These are phyloP conservation scores for Antrozous pallidus DNA, from an alignment of 2,797 vertebrate genomes.

Conservation along the genomic window DNA sequence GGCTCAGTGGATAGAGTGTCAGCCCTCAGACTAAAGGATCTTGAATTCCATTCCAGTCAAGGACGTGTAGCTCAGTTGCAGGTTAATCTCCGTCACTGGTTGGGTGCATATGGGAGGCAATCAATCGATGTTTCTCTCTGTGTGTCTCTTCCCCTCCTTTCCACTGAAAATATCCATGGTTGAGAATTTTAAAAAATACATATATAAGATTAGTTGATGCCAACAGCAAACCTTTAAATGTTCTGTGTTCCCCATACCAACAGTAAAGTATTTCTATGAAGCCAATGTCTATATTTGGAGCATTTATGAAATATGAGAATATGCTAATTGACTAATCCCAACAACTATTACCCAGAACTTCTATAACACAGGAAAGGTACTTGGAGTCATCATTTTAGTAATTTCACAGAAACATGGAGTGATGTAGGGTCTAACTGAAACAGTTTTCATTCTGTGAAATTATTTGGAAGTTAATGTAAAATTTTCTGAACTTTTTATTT, in stretches of 20 bases:
- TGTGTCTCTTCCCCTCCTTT: no score
- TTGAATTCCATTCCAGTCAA: no score
- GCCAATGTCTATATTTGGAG: background rate
- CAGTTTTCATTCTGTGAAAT: background rate
- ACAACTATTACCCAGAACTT: background rate
- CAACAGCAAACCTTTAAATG: background rate
- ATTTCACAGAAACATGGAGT: background rate
- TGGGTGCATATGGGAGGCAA: no score
- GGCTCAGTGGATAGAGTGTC: no score
- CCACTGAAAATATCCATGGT: no score
- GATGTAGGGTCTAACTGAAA: background rate
- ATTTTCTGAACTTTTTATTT: background rate
- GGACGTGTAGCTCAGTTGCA: no score
- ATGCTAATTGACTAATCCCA: slow-evolving; percentile 16
- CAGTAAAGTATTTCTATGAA: background rate
- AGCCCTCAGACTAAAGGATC: no score
- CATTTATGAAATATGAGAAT: background rate
- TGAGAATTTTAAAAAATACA: no score
- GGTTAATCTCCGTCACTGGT: no score
- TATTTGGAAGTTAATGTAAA: background rate
- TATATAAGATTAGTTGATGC: background rate
- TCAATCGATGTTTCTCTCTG: no score
- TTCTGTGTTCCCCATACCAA: background rate
- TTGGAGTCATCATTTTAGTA: background rate
- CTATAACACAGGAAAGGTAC: background rate